Conservation (phyloP, 2,113 vertebrate genomes). For the Grallaria varia region DNA sequence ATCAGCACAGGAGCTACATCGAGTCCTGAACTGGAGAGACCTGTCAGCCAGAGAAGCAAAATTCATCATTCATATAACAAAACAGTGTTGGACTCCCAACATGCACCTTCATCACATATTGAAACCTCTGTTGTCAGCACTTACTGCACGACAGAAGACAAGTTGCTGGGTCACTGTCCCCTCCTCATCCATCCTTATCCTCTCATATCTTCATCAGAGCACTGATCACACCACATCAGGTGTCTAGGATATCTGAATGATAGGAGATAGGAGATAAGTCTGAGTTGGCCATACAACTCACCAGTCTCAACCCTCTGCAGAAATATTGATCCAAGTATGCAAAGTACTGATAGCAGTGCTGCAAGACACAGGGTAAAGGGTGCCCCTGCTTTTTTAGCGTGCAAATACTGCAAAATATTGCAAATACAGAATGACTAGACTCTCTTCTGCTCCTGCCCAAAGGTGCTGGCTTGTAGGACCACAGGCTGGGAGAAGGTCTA, state of each 20-base stretch:
- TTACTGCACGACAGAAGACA: neutral
- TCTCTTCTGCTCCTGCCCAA: neutral
- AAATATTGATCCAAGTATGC: neutral
- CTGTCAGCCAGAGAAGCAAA: neutral
- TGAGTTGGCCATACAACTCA: neutral
- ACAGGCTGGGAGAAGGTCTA: neutral
- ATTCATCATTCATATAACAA: neutral
- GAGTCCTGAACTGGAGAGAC: neutral
- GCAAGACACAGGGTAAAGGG: neutral
- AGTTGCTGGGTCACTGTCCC: neutral
- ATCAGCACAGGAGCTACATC: neutral
- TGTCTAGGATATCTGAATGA: neutral
- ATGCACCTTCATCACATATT: neutral
- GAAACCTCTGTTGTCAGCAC: neutral
- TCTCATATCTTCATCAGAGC: neutral
- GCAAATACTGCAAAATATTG: neutral
- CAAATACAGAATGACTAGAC: neutral
- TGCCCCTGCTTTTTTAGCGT: neutral
- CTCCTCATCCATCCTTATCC: neutral
- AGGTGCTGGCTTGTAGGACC: neutral
- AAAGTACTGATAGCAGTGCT: neutral
- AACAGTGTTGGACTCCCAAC: neutral
- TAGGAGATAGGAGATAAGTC: neutral
- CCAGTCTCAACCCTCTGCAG: neutral
- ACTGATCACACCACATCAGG: neutral